Conservation (phyloP, 2,888 invertebrate species). For the Matsumyia berberina region DNA sequence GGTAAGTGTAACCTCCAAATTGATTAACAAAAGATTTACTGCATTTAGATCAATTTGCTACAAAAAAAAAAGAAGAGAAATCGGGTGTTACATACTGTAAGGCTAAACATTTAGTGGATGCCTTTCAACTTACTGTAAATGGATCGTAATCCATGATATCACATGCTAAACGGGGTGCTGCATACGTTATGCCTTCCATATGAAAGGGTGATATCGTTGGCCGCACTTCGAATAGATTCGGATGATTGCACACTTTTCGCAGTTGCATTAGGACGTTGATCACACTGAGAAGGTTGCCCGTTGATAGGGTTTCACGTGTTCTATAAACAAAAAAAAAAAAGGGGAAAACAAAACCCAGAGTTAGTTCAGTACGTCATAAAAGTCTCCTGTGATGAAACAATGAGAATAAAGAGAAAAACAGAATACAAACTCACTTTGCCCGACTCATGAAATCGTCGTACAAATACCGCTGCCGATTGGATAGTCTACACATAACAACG, state of each 20-base stretch:
- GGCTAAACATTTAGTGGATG: neutral
- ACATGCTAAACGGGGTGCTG: constrained; percentile 90
- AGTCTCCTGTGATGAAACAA: neutral
- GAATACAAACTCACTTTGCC: constrained; percentile 89
- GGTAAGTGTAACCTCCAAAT: constrained; percentile 89
- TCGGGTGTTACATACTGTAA: neutral
- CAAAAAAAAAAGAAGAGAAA: constrained; percentile 78
- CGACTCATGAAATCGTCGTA: constrained; percentile 99
- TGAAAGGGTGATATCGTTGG: constrained; percentile 97
- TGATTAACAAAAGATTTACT: constrained; percentile 87
- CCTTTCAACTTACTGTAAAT: constrained; percentile 86
- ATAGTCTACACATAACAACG: constrained; percentile 95
- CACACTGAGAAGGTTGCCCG: constrained; percentile 97
- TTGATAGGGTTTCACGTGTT: constrained; percentile 95
- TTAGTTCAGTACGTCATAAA: no score
- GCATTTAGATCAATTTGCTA: constrained; percentile 88
- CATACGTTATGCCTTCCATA: constrained; percentile 90
- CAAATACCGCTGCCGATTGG: constrained; percentile 97
- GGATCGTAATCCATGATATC: constrained; percentile 90
- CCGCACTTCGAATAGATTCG: constrained; percentile 98
- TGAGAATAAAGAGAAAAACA: neutral
- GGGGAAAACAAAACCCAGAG: neutral
- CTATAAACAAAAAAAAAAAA: no score
- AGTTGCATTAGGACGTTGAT: constrained; percentile 99
- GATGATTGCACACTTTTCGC: constrained; percentile 99